Percentiles rank a stretch among this genome's conserved stretches.
phyloP scores from a whole-genome alignment of 2,888 invertebrate species.

The Polydrusus tereticollis region DNA sequence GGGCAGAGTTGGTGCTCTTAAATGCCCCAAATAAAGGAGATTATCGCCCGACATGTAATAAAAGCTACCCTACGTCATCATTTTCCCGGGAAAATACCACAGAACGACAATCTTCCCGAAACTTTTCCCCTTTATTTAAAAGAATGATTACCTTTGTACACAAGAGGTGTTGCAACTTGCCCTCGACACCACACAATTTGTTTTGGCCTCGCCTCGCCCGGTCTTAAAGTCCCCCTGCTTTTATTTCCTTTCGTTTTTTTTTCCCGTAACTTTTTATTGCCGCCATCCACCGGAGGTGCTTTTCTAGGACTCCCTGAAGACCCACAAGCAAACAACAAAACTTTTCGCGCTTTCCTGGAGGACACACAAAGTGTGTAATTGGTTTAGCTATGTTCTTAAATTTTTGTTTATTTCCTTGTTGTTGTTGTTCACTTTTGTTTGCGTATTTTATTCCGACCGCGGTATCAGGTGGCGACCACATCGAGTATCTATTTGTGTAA shows the following conservation, averaged over 20 bases:
- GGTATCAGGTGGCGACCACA: no score
- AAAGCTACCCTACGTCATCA: constrained; percentile 7
- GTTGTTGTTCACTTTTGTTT: background rate
- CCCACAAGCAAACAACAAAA: constrained; percentile 34
- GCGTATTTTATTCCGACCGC: no score
- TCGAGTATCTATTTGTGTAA: background rate
- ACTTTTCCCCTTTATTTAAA: constrained; percentile 38
- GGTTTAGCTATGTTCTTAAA: constrained; percentile 18
- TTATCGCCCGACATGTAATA: constrained; percentile 6
- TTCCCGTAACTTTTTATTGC: constrained; percentile 43
- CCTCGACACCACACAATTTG: constrained; percentile 45
- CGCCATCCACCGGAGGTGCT: constrained; percentile 36
- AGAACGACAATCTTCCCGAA: constrained; percentile 9
- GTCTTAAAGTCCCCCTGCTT: constrained; percentile 21
- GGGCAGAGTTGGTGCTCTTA: no score
- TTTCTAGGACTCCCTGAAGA: constrained; percentile 40
- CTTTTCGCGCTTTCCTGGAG: constrained; percentile 32
- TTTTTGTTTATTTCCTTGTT: background rate
- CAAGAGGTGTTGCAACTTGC: constrained; percentile 41
- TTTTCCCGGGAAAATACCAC: constrained; percentile 6
- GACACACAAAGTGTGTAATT: constrained; percentile 21
- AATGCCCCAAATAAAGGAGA: background rate
- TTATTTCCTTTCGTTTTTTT: constrained; percentile 30
- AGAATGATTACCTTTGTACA: constrained; percentile 39
- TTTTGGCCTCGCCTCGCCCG: constrained; percentile 29